Percentiles rank a stretch among this genome's conserved stretches.
phyloP scores from a whole-genome alignment of 2,113 vertebrate genomes.

The Lepidothrix coronata region DNA sequence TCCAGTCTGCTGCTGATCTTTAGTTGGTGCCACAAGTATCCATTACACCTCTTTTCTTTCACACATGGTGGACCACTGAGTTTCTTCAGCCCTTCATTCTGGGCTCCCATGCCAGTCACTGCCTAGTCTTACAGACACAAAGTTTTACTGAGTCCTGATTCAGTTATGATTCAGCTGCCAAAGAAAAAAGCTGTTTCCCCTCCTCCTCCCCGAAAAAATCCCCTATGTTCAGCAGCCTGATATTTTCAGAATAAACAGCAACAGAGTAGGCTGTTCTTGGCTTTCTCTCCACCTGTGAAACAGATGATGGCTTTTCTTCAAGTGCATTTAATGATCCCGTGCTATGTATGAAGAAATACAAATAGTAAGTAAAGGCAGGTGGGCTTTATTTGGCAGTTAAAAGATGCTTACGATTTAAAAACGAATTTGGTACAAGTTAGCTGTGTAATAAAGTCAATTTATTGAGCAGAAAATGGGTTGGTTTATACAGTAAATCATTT shows the following conservation, averaged over 20 bases:
- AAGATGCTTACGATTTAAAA: background rate
- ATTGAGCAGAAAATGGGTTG: background rate
- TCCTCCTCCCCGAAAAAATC: background rate
- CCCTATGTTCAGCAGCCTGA: background rate
- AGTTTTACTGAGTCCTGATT: background rate
- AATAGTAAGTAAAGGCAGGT: background rate
- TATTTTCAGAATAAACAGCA: background rate
- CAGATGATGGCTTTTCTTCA: background rate
- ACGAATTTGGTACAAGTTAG: background rate
- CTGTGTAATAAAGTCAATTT: background rate
- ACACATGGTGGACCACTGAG: rapidly evolving
- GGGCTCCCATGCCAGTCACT: background rate
- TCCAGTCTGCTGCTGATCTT: background rate
- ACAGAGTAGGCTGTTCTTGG: background rate
- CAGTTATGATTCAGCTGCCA: rapidly evolving
- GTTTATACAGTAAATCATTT: background rate
- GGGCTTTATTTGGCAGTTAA: background rate
- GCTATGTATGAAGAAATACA: background rate
- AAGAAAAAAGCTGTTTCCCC: background rate
- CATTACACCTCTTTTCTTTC: background rate
- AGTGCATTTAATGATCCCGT: background rate
- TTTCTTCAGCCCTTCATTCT: background rate
- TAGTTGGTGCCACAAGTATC: too few relatives aligned
- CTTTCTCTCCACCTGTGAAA: background rate
- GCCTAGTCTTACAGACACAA: background rate